A percentile compares a stretch with the other conserved stretches of the same genome.
Conservation (phyloP, 1,140 invertebrate genomes). For the Tribolium castaneum region DNA sequence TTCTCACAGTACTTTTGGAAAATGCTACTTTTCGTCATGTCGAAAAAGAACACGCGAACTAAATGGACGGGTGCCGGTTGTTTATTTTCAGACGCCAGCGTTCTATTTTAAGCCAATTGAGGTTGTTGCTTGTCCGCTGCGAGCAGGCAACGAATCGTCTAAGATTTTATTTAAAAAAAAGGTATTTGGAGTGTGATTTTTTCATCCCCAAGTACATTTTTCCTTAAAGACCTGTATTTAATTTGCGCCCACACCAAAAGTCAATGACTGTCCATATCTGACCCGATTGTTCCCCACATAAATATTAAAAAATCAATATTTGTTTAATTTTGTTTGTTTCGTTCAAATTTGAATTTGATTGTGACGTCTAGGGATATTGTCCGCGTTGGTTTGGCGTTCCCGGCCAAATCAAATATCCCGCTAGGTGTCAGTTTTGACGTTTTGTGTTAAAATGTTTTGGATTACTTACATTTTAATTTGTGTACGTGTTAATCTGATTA, state of each 20-base stretch:
- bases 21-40: constrained; percentile 34
- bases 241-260: no score
- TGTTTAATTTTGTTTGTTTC: no score
- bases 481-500: constrained; percentile 33
- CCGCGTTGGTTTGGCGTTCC: neutral
- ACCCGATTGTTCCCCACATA: no score
- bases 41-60: neutral
- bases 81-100: constrained; percentile 31
- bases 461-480: constrained; percentile 38
- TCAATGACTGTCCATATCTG: no score
- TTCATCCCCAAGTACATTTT: neutral
- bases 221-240: no score
- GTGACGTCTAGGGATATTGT: no score
- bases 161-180: neutral
- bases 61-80: neutral
- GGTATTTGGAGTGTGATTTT: constrained; percentile 11
- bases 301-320: no score
- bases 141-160: neutral
- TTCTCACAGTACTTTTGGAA: constrained; percentile 59
- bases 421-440: constrained; percentile 9
- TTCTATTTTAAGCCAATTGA: constrained; percentile 33
- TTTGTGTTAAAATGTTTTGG: constrained; percentile 37
- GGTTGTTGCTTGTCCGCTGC: neutral
- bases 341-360: no score
- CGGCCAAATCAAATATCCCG: neutral